Percentiles rank a stretch among this genome's conserved stretches.
These are phyloP conservation scores for Hyperoplus lanceolatus DNA, from an alignment of 2,797 vertebrate genomes.

Conservation along the genomic window DNA sequence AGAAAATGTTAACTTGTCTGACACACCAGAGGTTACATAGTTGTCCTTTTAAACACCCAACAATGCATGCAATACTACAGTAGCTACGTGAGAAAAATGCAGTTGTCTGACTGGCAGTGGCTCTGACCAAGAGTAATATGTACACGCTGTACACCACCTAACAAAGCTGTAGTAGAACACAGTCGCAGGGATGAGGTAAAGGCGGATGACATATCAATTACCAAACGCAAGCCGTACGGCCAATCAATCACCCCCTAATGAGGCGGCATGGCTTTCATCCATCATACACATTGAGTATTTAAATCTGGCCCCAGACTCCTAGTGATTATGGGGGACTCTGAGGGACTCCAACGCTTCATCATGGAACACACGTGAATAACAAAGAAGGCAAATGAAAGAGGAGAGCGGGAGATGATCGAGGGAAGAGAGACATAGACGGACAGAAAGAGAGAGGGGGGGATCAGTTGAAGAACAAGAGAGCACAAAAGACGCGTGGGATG, in stretches of 20 bases:
- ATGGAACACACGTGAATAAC: conserved; percentile 74
- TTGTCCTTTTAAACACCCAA: not conserved
- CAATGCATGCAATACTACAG: not conserved
- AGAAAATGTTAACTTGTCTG: no score
- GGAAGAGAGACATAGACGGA: conserved; percentile 18
- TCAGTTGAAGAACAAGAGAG: conserved; percentile 51
- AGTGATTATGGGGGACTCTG: conserved; percentile 75
- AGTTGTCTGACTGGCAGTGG: conserved; percentile 13
- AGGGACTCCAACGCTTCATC: conserved; percentile 74
- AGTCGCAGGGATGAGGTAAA: conserved; percentile 47
- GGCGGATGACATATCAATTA: conserved; percentile 78
- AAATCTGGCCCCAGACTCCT: conserved; percentile 72
- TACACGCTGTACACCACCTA: conserved; percentile 23
- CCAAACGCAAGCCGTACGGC: conserved; percentile 58
- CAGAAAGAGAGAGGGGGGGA: conserved; percentile 28
- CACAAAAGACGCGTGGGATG: conserved; percentile 63
- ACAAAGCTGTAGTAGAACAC: conserved; percentile 60
- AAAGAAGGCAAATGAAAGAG: conserved; percentile 76
- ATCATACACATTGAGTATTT: conserved; percentile 81
- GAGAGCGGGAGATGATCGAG: conserved; percentile 56
- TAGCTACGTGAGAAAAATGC: not conserved
- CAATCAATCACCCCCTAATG: conserved; percentile 83
- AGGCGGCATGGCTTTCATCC: conserved; percentile 75
- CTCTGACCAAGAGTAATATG: conserved; percentile 34
- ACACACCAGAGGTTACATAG: no score